Conservation (phyloP, 64 coral and sea anemone species). For the Stichodactyla helianthus region DNA sequence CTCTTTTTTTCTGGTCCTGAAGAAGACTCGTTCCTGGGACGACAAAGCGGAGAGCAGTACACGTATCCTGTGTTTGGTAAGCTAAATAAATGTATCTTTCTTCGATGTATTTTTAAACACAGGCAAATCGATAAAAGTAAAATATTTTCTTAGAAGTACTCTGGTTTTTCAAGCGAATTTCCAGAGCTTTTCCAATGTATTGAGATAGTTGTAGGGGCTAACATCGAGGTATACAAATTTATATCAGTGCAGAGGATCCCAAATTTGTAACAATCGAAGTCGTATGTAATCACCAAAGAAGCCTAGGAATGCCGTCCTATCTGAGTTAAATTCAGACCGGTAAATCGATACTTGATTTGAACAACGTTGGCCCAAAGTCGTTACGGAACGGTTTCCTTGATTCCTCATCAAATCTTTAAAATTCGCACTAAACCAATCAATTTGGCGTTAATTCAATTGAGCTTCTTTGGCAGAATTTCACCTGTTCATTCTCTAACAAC, state of each 20-base stretch:
- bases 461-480: slow-evolving; percentile 16
- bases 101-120: not conserved
- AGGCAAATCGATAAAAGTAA: not conserved
- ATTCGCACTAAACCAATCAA: slow-evolving; percentile 32
- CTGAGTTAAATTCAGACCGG: not conserved
- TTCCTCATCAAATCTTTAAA: slow-evolving; percentile 22
- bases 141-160: not conserved
- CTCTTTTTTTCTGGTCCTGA: not conserved
- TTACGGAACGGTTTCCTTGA: not conserved
- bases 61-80: not conserved
- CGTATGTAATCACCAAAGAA: not conserved
- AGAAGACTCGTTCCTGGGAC: not conserved
- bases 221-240: not conserved
- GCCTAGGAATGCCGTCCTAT: not conserved
- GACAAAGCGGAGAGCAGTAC: not conserved
- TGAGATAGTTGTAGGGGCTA: not conserved
- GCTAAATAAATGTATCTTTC: not conserved
- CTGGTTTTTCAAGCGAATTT: not conserved
- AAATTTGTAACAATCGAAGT: not conserved
- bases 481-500: slow-evolving; percentile 3
- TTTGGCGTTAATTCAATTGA: slow-evolving; percentile 23
- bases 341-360: not conserved
- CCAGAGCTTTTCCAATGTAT: not conserved
- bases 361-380: not conserved
- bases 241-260: not conserved